These are phyloP conservation scores for Cottus gobio DNA, from an alignment of 2,113 vertebrate genomes.

Conservation along the genomic window DNA sequence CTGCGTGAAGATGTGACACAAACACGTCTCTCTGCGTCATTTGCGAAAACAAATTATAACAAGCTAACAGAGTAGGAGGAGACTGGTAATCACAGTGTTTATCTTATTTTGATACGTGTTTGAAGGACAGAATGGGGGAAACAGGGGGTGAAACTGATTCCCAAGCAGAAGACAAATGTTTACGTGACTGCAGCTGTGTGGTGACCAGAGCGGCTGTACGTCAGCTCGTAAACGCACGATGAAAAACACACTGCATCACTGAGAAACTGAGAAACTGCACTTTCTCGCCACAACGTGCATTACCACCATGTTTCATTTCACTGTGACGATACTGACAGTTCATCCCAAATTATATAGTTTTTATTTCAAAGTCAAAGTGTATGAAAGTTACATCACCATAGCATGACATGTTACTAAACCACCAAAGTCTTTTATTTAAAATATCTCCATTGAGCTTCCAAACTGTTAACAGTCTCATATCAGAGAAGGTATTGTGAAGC, in stretches of 20 bases:
- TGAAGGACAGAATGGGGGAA: slow-evolving; percentile 21
- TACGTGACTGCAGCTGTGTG: slow-evolving; percentile 73
- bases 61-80: not conserved
- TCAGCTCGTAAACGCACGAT: slow-evolving; percentile 30
- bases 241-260: slow-evolving; percentile 10
- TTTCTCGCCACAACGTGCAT: not conserved
- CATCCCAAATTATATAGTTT: not conserved
- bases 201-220: not conserved
- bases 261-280: too few species aligned
- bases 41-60: not conserved
- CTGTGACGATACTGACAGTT: not conserved
- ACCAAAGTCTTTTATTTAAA: not conserved
- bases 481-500: not conserved
- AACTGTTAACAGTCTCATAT: not conserved
- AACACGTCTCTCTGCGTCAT: slow-evolving; percentile 55
- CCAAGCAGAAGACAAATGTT: slow-evolving; percentile 59
- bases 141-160: slow-evolving; percentile 52
- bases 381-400: not conserved
- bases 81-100: slow-evolving; percentile 53
- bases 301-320: not conserved
- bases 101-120: slow-evolving; percentile 42
- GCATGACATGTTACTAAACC: not conserved
- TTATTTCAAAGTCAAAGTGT: not conserved
- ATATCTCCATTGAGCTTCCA: not conserved
- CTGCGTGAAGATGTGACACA: slow-evolving; percentile 13